A percentile compares a stretch with the other conserved stretches of the same genome.
Evolutionary conservation across 1,140 invertebrate species (phyloP).

Genomic region (Eubasilissa regina): DNA sequence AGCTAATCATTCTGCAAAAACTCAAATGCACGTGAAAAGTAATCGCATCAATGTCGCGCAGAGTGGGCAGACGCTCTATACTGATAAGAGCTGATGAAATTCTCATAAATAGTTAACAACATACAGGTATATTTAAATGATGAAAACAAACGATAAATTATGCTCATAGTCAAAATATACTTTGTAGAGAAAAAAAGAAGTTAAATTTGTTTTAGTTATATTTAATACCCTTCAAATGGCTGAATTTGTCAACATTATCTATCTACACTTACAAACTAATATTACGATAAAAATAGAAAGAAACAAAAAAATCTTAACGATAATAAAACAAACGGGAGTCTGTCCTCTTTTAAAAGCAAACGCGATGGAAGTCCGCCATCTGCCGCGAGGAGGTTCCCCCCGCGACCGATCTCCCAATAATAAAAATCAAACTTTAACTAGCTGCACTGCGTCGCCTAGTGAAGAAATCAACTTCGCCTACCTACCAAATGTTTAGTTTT

Average conservation of each 20-base stretch:
- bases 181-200: slow-evolving; percentile 5
- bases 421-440: slow-evolving; percentile 6
- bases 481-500: slow-evolving; percentile 10
- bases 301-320: neutral
- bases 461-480: neutral
- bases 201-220: slow-evolving; percentile 5
- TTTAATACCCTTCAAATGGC: slow-evolving; percentile 28
- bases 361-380: neutral
- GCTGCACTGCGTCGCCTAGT: neutral
- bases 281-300: neutral
- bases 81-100: neutral
- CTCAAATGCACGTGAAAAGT: too few species aligned
- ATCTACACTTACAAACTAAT: slow-evolving; percentile 22
- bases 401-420: neutral
- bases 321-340: neutral
- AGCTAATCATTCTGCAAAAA: too few species aligned
- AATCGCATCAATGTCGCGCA: too few species aligned
- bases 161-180: slow-evolving; percentile 10
- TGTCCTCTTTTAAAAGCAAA: slow-evolving; percentile 11
- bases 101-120: neutral
- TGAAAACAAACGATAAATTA: slow-evolving; percentile 6
- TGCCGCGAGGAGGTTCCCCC: neutral
- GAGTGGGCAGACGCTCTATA: too few species aligned
- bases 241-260: slow-evolving; percentile 28
- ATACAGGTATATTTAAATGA: neutral